Base-by-base conservation (phyloP, 64 coral and sea anemone species). In the Stichodactyla helianthus region DNA sequence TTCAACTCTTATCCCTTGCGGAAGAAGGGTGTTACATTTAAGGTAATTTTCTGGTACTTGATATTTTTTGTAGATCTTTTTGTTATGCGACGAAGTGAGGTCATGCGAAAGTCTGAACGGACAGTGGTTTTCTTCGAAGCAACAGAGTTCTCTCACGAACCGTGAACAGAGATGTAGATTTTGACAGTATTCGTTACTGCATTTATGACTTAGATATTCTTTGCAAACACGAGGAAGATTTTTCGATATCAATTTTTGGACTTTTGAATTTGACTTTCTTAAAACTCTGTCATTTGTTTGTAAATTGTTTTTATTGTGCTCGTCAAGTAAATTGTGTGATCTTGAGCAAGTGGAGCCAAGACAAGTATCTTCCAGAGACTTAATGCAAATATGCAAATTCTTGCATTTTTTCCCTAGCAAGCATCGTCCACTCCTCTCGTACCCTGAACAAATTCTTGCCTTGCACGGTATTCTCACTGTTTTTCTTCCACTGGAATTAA, bases 191-290 rank as follows among this genome's bases (percentile, higher is more conserved):
- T 68, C n/a, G 14, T 55, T 56, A 10, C 31, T 83, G 55, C 88
- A 89, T 71, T 71, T 7, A 71, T 20, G 7, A 71, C 20, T 19
- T 71, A 79, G 27, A 52, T 90, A 90, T 71, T 79, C 20, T 71
- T 90, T 16, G 76, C 89, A 90, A 53, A 90, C 67, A 70, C 58
- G 68, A 51, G 89, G 89, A 10, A 90, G 68, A 17, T 79, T 90
- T 83, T 67, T 61, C 6, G 54, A 26, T 44, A 90, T 53, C 15
- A 90, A 51, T 13, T 85, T 85, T 52, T n/a, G 60, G 14, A 86
- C 13, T 6, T 28, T 62, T 1, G 10, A 22, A 27, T 85, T 85
- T 31, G 89, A 54, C 13, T 51, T 17, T 59, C 52, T 77, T 58
- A 15, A 9, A 58, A 58, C 6, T 13, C 60, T 82, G 7, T 55